These are phyloP conservation scores for Dexiosoma caninum DNA, from an alignment of 2,888 invertebrate genomes.

Conservation along the genomic window DNA sequence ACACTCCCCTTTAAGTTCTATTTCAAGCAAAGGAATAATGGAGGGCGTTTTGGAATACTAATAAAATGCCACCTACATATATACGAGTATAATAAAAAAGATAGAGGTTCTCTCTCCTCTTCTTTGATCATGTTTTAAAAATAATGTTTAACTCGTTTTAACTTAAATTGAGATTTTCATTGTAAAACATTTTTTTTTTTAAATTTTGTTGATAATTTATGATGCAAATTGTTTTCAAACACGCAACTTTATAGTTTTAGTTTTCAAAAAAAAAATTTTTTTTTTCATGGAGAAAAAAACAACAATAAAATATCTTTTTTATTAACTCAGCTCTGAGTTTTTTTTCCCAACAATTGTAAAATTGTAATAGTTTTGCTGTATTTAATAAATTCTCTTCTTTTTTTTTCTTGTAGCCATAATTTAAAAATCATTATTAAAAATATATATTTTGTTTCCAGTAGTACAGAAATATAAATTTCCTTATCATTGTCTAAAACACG, in stretches of 20 bases:
- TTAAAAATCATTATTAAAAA: slow-evolving; percentile 29
- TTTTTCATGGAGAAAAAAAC: too few relatives aligned
- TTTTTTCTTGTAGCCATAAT: slow-evolving; percentile 2
- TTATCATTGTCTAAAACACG: slow-evolving; percentile 63
- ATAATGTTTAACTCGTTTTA: too few relatives aligned
- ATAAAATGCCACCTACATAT: too few relatives aligned
- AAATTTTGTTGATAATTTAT: background rate
- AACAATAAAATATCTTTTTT: slow-evolving; percentile 23
- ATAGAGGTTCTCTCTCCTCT: too few relatives aligned
- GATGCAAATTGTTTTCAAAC: slow-evolving; percentile 34
- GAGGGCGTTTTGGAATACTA: too few relatives aligned
- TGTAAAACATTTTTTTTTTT: too few relatives aligned
- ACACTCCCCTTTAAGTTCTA: too few relatives aligned
- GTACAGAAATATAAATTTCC: slow-evolving; percentile 14
- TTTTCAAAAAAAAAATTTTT: background rate
- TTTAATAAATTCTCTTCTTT: background rate
- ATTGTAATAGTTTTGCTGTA: too few relatives aligned
- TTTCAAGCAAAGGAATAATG: too few relatives aligned
- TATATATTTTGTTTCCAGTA: slow-evolving; percentile 9
- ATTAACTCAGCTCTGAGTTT: background rate
- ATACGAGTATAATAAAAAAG: too few relatives aligned
- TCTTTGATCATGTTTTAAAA: too few relatives aligned
- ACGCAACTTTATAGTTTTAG: slow-evolving; percentile 40
- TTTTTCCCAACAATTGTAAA: slow-evolving; percentile 15
- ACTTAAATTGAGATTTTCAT: too few relatives aligned